A percentile compares a stretch with the other conserved stretches of the same genome.
phyloP scores from a whole-genome alignment of 2,113 vertebrate species.

The Chauna torquata region DNA sequence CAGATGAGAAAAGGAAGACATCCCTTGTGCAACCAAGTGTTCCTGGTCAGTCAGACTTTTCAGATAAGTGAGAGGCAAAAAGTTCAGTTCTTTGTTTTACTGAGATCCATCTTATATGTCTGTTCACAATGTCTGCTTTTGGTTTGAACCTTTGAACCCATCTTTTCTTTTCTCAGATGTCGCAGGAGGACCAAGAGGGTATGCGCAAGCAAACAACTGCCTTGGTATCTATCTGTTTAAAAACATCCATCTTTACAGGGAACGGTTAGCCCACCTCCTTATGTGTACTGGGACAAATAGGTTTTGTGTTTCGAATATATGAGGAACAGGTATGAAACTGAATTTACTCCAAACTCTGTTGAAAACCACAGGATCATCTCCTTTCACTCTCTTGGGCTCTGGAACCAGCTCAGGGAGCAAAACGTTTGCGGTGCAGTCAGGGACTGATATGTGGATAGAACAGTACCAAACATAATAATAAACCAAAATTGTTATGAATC shows the following conservation, averaged over 20 bases:
- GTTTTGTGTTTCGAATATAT: not conserved
- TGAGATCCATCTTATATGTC: rapidly evolving
- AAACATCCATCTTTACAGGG: not conserved
- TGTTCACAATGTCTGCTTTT: not conserved
- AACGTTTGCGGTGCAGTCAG: not conserved
- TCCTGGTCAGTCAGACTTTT: not conserved
- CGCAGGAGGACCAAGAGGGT: not conserved
- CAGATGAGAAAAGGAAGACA: not conserved
- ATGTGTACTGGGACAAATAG: not conserved
- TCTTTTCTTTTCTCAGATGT: not conserved
- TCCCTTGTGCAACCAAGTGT: not conserved
- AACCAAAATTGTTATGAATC: not conserved
- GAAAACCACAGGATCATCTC: not conserved
- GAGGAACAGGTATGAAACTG: not conserved
- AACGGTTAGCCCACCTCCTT: not conserved
- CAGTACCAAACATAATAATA: not conserved
- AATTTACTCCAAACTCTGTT: not conserved
- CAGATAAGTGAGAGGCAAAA: not conserved
- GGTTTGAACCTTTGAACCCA: not conserved
- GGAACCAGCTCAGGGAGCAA: not conserved
- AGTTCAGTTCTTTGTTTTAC: not conserved
- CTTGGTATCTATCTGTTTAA: not conserved
- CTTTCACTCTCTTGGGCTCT: not conserved
- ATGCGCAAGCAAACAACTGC: not conserved
- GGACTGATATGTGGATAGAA: not conserved